These are phyloP conservation scores for Carabus problematicus DNA, from an alignment of 2,888 invertebrate species.

Conservation along the genomic window DNA sequence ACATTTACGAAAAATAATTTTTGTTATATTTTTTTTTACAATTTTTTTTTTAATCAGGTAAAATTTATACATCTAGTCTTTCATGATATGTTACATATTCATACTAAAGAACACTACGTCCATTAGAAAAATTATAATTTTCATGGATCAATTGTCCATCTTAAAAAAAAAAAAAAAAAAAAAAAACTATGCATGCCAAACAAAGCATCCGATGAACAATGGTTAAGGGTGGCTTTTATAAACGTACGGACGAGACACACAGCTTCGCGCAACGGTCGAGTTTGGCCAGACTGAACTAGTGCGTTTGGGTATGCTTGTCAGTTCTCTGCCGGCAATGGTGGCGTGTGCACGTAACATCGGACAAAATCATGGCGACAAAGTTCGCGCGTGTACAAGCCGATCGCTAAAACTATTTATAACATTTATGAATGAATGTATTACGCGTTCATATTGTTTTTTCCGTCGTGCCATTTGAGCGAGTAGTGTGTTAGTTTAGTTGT, in stretches of 20 bases:
- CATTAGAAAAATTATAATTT: slow-evolving; percentile 38
- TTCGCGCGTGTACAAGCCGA: no score
- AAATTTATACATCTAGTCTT: neutral
- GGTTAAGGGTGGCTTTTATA: slow-evolving; percentile 24
- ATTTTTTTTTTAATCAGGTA: no score
- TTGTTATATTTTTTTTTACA: no score
- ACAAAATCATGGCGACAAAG: no score
- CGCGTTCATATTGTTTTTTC: no score
- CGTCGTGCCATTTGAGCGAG: no score
- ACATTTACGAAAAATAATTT: no score
- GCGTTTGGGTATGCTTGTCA: slow-evolving; percentile 32
- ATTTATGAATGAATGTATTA: no score
- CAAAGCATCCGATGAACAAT: slow-evolving; percentile 40
- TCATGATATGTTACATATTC: neutral
- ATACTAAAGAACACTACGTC: neutral
- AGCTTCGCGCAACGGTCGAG: neutral
- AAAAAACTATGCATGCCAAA: neutral
- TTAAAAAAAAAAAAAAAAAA: slow-evolving; percentile 12
- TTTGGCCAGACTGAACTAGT: neutral
- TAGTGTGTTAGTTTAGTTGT: no score
- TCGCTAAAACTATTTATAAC: no score
- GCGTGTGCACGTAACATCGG: no score
- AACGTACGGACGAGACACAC: no score
- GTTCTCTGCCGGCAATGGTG: slow-evolving; percentile 21
- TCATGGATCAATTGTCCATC: slow-evolving; percentile 16